A percentile compares a stretch with the other conserved stretches of the same genome.
phyloP scores from a whole-genome alignment of 2,113 vertebrate genomes.

The Mobula hypostoma region DNA sequence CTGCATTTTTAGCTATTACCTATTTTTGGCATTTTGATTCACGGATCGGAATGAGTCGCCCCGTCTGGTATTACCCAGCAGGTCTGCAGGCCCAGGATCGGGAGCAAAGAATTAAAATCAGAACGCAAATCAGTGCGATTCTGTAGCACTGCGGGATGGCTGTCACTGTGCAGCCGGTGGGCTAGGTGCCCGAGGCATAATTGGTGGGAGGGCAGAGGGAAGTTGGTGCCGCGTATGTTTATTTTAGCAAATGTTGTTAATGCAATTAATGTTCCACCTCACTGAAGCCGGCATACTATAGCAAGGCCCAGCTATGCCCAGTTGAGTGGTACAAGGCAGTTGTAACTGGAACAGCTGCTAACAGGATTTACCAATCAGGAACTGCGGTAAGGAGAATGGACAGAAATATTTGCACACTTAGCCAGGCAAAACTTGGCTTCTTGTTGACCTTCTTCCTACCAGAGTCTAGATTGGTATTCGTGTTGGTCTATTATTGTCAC shows the following conservation, averaged over 20 bases:
- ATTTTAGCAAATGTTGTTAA: not conserved
- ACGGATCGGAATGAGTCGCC: not conserved
- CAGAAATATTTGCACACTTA: not conserved
- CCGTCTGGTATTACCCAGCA: constrained; percentile 18
- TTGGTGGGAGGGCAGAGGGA: not conserved
- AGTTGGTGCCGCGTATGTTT: not conserved
- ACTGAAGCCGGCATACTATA: not conserved
- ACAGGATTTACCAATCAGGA: not conserved
- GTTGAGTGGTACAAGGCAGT: not conserved
- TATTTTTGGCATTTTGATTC: constrained; percentile 24
- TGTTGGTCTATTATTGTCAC: too few species aligned
- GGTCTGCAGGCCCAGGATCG: not conserved
- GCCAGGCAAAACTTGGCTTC: not conserved
- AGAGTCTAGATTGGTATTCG: not conserved
- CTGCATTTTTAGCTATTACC: not conserved
- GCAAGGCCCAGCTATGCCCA: not conserved
- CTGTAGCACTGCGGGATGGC: not conserved
- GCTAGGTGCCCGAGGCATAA: not conserved
- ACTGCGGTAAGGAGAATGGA: not conserved
- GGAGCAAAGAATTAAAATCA: not conserved
- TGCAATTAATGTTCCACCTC: not conserved
- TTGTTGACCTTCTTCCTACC: not conserved
- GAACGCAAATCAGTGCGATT: constrained; percentile 6
- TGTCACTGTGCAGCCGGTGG: not conserved
- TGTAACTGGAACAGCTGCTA: not conserved